Conservation (phyloP, 1,140 invertebrate genomes). For the Brachionus koreanus region DNA sequence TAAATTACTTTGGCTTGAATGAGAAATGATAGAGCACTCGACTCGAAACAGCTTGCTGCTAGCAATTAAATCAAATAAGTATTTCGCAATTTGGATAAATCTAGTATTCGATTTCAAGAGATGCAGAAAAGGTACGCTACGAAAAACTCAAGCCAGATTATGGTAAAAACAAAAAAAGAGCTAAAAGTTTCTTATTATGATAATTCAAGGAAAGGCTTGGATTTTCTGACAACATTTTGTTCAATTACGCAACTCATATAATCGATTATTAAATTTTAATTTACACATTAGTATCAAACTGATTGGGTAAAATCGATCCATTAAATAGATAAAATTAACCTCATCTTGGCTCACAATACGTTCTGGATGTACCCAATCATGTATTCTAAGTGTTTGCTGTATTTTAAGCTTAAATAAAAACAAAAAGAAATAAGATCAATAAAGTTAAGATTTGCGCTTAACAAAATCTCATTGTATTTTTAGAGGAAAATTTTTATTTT, state of each 20-base stretch:
- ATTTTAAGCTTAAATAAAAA: not conserved
- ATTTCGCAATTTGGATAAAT: not conserved
- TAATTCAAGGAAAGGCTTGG: not conserved
- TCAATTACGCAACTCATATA: slow-evolving; percentile 2
- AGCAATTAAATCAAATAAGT: not conserved
- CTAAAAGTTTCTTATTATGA: not conserved
- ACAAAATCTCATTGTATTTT: not conserved
- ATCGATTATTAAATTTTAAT: not conserved
- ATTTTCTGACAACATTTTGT: slow-evolving; percentile 4
- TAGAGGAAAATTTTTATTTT: not conserved
- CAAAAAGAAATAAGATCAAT: not conserved
- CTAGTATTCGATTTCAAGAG: slow-evolving; percentile 16
- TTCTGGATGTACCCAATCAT: slow-evolving; percentile 14
- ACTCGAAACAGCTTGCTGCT: slow-evolving; percentile 17
- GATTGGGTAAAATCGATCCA: slow-evolving; percentile 15
- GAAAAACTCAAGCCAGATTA: not conserved
- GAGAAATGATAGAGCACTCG: not conserved
- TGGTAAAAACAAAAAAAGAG: not conserved
- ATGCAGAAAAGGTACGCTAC: slow-evolving; percentile 16
- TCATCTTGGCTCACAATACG: not conserved
- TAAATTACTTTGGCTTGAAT: not conserved
- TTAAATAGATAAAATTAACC: not conserved
- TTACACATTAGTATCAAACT: not conserved
- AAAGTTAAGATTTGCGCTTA: not conserved
- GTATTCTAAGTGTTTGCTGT: not conserved